Base-by-base conservation (phyloP, 2,797 vertebrate species). In the Sparus aurata region DNA sequence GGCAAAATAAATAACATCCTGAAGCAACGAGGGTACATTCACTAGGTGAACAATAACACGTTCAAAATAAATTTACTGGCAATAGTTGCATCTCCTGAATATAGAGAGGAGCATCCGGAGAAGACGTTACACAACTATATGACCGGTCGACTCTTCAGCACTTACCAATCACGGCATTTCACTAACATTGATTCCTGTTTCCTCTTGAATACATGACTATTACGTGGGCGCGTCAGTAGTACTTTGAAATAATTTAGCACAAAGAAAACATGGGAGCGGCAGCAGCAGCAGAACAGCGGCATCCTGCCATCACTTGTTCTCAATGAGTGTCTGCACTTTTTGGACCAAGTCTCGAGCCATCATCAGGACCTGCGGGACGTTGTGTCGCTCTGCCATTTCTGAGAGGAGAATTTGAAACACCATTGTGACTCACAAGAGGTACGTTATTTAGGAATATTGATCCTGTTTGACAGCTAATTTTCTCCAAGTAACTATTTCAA, bases 301-400 rank as follows among this genome's bases (percentile, higher is more conserved):
- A 15, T 53, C 59, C 22, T 17, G 20, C 67, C 69, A 64, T 97
- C 95, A 99, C 92, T 99, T 99, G 95, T 99, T 99, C 92, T 99
- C 98, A 0, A 99, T 99, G 83, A 99, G 96, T 0, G 96, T 98
- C 95, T 99, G 98, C 61, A 99, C 98, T 92, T 99, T 99, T 85
- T 97, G 95, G 77, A 99, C 98, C 12, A 99, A 92, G 89, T 99
- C 97, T 75, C 97, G 96, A 52, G 98, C 98, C 94, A 98, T 97
- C 89, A 95, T 96, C 92, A 98, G 93, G 80, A 99, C 95, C 89
- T 97, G 96, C 5, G 96, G 96, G 66, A 97, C 96, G 58, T 97
- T 95, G 91, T 99, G 98, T 23, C 95, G 93, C 84, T 99, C 98
- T 0, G 98, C 98, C 98, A 99, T 99, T 93, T 99, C 98, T 99